phyloP scores from a whole-genome alignment of 2,888 invertebrate species.

The Cylindroiulus punctatus region DNA sequence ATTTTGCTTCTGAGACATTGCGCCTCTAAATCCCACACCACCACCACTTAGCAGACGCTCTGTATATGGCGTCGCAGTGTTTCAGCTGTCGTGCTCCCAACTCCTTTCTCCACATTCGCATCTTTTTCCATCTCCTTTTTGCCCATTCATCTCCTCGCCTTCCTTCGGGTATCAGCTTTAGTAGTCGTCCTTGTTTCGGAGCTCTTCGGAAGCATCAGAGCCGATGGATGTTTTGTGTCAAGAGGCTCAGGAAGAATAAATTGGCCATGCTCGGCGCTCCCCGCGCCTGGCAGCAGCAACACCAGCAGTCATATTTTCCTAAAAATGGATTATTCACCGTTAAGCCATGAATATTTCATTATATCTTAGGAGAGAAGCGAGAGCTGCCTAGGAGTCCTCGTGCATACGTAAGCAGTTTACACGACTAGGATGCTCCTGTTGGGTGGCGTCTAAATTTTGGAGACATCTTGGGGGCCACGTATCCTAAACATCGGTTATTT shows the following conservation, averaged over 20 bases:
- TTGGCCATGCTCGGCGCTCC: neutral
- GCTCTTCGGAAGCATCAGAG: neutral
- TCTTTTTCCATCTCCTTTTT: neutral
- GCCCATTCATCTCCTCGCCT: neutral
- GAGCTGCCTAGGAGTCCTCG: neutral
- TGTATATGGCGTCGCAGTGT: no score
- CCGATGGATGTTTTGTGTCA: constrained; percentile 31
- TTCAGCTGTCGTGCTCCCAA: no score
- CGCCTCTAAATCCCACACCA: no score
- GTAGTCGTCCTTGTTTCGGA: neutral
- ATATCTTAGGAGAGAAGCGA: constrained; percentile 22
- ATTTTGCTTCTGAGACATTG: no score
- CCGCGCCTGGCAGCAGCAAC: constrained; percentile 2
- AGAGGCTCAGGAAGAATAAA: constrained; percentile 38
- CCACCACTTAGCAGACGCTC: no score
- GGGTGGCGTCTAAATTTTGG: no score
- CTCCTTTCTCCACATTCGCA: neutral
- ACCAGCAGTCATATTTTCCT: constrained; percentile 42
- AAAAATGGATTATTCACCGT: constrained; percentile 38
- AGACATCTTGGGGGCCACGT: neutral
- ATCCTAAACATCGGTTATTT: constrained; percentile 27
- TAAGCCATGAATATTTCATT: constrained; percentile 42
- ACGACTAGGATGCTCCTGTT: no score
- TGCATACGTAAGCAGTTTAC: constrained; percentile 32
- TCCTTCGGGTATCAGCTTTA: neutral